phyloP scores from a whole-genome alignment of 2,888 invertebrate genomes.

The Chymomyza fuscimana region DNA sequence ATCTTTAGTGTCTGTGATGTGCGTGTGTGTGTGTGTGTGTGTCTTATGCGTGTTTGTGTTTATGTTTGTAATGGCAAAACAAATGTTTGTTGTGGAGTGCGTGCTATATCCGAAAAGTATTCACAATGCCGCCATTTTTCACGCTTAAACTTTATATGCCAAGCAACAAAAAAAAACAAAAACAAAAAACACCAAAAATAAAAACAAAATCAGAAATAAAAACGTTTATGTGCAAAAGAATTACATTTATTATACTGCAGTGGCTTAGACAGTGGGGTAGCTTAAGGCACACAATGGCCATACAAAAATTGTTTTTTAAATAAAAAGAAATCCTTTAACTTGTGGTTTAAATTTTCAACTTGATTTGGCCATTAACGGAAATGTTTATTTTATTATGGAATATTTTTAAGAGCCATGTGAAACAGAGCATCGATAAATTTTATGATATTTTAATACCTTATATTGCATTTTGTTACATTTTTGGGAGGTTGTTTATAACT shows the following conservation, averaged over 20 bases:
- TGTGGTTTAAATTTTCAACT: no score
- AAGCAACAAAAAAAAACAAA: not conserved
- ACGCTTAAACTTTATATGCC: slow-evolving; percentile 9
- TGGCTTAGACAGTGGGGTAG: no score
- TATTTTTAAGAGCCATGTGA: no score
- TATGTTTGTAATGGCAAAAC: slow-evolving; percentile 7
- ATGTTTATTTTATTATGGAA: no score
- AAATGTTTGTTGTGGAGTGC: slow-evolving; percentile 5
- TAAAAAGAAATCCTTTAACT: no score
- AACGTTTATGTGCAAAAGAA: slow-evolving; percentile 11
- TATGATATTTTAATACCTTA: no score
- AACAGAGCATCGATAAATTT: no score
- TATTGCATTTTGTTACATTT: no score
- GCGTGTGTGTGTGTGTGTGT: slow-evolving; percentile 31
- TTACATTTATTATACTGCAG: slow-evolving; percentile 8
- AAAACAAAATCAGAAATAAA: slow-evolving; percentile 10
- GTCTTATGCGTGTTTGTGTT: slow-evolving; percentile 9
- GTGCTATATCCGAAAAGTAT: slow-evolving; percentile 1
- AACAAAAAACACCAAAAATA: not conserved
- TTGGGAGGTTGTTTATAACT: no score
- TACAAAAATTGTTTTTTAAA: no score
- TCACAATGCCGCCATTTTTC: slow-evolving; percentile 9
- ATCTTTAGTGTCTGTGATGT: slow-evolving; percentile 29
- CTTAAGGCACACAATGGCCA: no score
- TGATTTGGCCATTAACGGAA: no score